A percentile compares a stretch with the other conserved stretches of the same genome.
phyloP scores from a whole-genome alignment of 2,888 invertebrate genomes.

The Amblyteles armatorius region DNA sequence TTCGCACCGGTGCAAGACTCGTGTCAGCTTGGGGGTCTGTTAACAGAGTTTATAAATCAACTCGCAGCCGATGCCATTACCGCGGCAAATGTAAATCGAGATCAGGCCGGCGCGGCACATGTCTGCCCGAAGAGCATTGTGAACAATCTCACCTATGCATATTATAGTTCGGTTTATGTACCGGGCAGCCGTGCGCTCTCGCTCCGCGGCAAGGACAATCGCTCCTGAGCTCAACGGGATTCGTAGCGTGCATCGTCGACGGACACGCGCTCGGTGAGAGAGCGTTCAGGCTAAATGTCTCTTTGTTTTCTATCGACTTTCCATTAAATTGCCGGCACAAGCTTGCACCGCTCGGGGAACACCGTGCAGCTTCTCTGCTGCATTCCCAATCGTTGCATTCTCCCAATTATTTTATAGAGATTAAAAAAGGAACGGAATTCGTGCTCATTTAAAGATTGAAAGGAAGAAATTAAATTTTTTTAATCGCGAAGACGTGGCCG shows the following conservation, averaged over 20 bases:
- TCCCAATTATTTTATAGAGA: not conserved
- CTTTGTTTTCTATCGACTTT: constrained; percentile 39
- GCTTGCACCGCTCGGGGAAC: not conserved
- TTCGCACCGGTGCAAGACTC: constrained; percentile 13
- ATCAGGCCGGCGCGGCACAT: constrained; percentile 56
- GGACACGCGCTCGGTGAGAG: constrained; percentile 5
- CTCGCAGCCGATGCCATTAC: constrained; percentile 67
- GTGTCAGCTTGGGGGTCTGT: constrained; percentile 6
- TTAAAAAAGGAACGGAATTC: constrained; percentile 7
- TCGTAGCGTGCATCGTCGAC: constrained; percentile 34
- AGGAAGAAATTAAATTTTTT: not conserved
- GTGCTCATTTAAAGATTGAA: not conserved
- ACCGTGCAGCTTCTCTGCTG: not conserved
- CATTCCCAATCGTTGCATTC: not conserved
- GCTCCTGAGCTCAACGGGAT: constrained; percentile 43
- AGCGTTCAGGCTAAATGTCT: not conserved
- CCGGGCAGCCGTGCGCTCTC: constrained; percentile 46
- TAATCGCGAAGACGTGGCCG: not conserved
- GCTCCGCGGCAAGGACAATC: constrained; percentile 65
- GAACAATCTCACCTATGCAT: constrained; percentile 55
- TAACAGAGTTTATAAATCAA: constrained; percentile 69
- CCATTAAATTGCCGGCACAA: constrained; percentile 40
- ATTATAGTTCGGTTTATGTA: constrained; percentile 19
- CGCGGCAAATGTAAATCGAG: constrained; percentile 70
- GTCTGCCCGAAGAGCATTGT: constrained; percentile 38